Conservation (phyloP, 2,113 vertebrate genomes). For the Gopherus flavomarginatus region DNA sequence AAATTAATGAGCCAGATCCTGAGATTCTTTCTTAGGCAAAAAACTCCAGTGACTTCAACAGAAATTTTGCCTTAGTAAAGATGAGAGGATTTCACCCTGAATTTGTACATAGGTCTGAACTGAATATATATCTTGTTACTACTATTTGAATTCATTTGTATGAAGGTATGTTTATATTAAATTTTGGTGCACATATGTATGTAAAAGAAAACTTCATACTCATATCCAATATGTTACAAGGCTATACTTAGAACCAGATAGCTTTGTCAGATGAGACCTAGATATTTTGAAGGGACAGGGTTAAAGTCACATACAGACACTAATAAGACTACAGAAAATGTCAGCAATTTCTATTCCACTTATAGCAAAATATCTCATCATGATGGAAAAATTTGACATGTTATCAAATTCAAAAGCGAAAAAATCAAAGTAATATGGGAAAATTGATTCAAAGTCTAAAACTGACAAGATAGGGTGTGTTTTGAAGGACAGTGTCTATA, state of each 20-base stretch:
- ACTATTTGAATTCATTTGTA: neutral
- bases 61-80: neutral
- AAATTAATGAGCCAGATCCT: neutral
- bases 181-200: neutral
- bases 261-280: conserved; percentile 35
- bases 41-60: neutral
- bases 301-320: neutral
- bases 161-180: neutral
- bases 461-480: conserved; percentile 56
- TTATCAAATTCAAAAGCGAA: conserved; percentile 53
- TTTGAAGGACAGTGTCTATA: conserved; percentile 49
- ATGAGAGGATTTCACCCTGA: neutral
- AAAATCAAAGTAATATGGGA: conserved; percentile 20
- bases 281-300: conserved; percentile 42
- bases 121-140: neutral
- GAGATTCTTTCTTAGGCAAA: neutral
- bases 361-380: conserved; percentile 51
- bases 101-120: neutral
- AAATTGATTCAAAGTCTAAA: conserved; percentile 62
- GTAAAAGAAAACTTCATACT: conserved; percentile 40
- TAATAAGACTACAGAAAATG: conserved; percentile 65
- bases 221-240: conserved; percentile 12
- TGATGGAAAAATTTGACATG: conserved; percentile 48
- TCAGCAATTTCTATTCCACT: conserved; percentile 56
- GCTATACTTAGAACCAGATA: conserved; percentile 30